Conservation (phyloP, 1,140 invertebrate species). For the Hyphantria cunea region DNA sequence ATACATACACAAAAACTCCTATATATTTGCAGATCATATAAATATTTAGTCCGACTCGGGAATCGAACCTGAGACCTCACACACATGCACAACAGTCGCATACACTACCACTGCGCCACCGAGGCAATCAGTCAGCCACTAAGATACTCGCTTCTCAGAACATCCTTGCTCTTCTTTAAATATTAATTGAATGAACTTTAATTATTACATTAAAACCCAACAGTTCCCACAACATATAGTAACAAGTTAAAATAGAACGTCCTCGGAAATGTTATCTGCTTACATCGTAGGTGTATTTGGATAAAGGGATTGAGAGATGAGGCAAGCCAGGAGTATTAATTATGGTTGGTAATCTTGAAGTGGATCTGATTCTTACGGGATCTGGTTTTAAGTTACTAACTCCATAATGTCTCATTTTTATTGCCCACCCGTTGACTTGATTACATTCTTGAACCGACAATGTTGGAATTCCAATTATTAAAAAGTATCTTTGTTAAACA, state of each 20-base stretch:
- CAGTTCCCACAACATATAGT: neutral
- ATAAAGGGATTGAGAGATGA: slow-evolving; percentile 14
- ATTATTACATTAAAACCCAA: neutral
- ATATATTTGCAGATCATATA: too few relatives aligned
- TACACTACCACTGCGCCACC: too few relatives aligned
- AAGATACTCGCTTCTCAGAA: too few relatives aligned
- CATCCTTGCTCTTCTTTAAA: too few relatives aligned
- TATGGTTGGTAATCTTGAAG: slow-evolving; percentile 15
- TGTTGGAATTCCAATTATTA: slow-evolving; percentile 25
- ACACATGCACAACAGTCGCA: too few relatives aligned
- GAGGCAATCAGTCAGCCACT: too few relatives aligned
- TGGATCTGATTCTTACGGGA: slow-evolving; percentile 12
- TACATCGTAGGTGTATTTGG: slow-evolving; percentile 4
- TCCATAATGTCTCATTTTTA: slow-evolving; percentile 22
- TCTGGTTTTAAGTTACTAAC: slow-evolving; percentile 19
- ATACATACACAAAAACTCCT: too few relatives aligned
- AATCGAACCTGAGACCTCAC: too few relatives aligned
- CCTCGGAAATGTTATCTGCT: slow-evolving; percentile 1
- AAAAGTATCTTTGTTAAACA: neutral
- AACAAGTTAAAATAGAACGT: neutral
- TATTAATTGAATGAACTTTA: too few relatives aligned
- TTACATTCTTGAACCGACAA: slow-evolving; percentile 16
- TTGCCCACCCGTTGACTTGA: slow-evolving; percentile 16
- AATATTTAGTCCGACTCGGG: too few relatives aligned
- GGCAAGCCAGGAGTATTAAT: slow-evolving; percentile 22